Evolutionary conservation across 30 jellyfish, hydroid and myxozoan genomes (phyloP).

Genomic region (Aurelia coerulea): DNA sequence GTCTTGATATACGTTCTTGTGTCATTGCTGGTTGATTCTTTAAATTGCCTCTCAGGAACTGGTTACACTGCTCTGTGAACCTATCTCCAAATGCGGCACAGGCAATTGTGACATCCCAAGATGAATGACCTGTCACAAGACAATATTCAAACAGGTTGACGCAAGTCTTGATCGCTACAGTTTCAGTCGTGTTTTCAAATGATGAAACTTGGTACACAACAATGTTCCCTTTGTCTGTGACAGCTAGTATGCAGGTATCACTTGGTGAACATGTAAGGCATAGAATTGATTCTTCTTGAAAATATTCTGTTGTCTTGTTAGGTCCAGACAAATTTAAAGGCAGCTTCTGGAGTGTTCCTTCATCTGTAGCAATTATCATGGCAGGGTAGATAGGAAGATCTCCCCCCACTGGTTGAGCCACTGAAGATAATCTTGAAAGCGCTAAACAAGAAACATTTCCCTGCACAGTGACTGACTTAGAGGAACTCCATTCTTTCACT

Average conservation of each 20-base stretch:
- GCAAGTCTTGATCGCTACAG: slow-evolving; percentile 18
- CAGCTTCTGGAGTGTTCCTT: slow-evolving; percentile 23
- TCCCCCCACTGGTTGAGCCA: not conserved
- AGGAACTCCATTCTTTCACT: slow-evolving; percentile 48
- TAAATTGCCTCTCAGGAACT: slow-evolving; percentile 12
- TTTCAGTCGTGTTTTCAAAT: slow-evolving; percentile 24
- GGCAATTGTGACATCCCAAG: slow-evolving; percentile 74
- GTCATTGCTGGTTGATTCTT: slow-evolving; percentile 50
- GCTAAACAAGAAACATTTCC: slow-evolving; percentile 35
- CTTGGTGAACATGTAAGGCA: slow-evolving; percentile 68
- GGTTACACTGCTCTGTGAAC: slow-evolving; percentile 68
- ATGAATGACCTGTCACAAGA: slow-evolving; percentile 32
- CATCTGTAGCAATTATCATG: slow-evolving; percentile 16
- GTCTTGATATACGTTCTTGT: slow-evolving; percentile 33
- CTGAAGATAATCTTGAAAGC: slow-evolving; percentile 8
- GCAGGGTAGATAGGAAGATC: slow-evolving; percentile 32
- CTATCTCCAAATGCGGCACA: slow-evolving; percentile 51
- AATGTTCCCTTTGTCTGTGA: slow-evolving; percentile 62
- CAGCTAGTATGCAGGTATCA: slow-evolving; percentile 64
- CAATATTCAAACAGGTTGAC: slow-evolving; percentile 74
- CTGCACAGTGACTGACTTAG: slow-evolving; percentile 20
- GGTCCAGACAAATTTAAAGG: slow-evolving; percentile 24
- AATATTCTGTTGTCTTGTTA: not conserved
- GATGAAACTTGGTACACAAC: slow-evolving; percentile 31
- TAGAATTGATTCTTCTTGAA: slow-evolving; percentile 36